A percentile compares a stretch with the other conserved stretches of the same genome.
phyloP scores from a whole-genome alignment of 2,888 invertebrate species.

The Mythimna lalbum region DNA sequence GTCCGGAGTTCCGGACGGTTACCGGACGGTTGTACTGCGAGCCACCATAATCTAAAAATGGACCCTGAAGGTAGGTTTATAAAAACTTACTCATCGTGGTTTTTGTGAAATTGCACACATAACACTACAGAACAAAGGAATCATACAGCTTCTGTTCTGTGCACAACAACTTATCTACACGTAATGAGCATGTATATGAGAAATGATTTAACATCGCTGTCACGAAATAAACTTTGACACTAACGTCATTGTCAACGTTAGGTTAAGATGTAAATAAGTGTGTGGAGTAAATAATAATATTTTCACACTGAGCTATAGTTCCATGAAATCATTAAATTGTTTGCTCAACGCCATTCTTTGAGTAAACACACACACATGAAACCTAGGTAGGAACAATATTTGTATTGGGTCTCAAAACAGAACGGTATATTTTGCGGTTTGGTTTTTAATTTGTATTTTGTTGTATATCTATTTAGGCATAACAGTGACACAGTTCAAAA shows the following conservation, averaged over 20 bases:
- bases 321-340: slow-evolving; percentile 34
- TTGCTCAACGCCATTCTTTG: slow-evolving; percentile 2
- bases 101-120: too few relatives aligned
- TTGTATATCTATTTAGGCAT: too few relatives aligned
- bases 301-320: slow-evolving; percentile 22
- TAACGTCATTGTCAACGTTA: slow-evolving; percentile 43
- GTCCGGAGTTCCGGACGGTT: too few relatives aligned
- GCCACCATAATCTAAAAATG: not conserved
- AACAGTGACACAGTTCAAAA: too few relatives aligned
- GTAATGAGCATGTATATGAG: slow-evolving; percentile 9
- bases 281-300: slow-evolving; percentile 35
- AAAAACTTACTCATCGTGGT: too few relatives aligned
- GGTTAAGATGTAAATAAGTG: slow-evolving; percentile 13
- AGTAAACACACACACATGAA: slow-evolving; percentile 1
- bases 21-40: too few relatives aligned
- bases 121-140: too few relatives aligned
- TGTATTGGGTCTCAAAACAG: not conserved
- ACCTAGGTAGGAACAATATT: not conserved
- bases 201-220: slow-evolving; percentile 21
- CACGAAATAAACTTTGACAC: slow-evolving; percentile 50
- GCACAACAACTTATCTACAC: too few relatives aligned
- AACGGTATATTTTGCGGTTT: not conserved
- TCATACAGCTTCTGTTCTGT: too few relatives aligned
- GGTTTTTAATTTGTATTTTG: too few relatives aligned
- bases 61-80: too few relatives aligned